These are phyloP conservation scores for Myzus persicae DNA, from an alignment of 1,140 invertebrate species.

Conservation along the genomic window DNA sequence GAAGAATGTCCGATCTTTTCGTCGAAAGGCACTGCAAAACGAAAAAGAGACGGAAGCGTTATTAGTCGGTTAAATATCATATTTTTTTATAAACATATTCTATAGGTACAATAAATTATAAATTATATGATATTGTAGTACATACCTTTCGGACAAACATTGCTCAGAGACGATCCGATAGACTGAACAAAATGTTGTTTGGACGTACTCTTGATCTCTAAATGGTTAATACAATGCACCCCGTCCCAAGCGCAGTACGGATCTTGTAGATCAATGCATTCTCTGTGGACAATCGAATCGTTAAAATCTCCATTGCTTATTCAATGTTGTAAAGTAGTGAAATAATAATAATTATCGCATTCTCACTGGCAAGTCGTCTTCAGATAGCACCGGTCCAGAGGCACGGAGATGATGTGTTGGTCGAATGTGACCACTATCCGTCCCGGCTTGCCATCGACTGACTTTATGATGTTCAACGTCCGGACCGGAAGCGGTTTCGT, in stretches of 20 bases:
- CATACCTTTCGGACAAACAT: slow-evolving; percentile 28
- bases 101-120: neutral
- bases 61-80: no score
- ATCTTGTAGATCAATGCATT: slow-evolving; percentile 92
- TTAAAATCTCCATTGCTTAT: neutral
- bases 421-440: slow-evolving; percentile 47
- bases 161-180: slow-evolving; percentile 67
- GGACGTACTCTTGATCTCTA: slow-evolving; percentile 60
- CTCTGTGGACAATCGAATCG: slow-evolving; percentile 67
- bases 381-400: slow-evolving; percentile 33
- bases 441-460: neutral
- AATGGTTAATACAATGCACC: slow-evolving; percentile 71
- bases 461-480: slow-evolving; percentile 36
- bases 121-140: neutral
- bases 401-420: slow-evolving; percentile 27
- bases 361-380: slow-evolving; percentile 62
- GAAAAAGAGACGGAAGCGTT: neutral
- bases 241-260: slow-evolving; percentile 97
- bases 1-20: neutral
- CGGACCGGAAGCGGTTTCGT: slow-evolving; percentile 27
- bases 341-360: neutral
- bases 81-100: neutral
- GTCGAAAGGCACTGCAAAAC: neutral
- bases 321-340: neutral
- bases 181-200: slow-evolving; percentile 76